Conservation (phyloP, 2,888 invertebrate genomes). For the Cephus rjabovi region DNA sequence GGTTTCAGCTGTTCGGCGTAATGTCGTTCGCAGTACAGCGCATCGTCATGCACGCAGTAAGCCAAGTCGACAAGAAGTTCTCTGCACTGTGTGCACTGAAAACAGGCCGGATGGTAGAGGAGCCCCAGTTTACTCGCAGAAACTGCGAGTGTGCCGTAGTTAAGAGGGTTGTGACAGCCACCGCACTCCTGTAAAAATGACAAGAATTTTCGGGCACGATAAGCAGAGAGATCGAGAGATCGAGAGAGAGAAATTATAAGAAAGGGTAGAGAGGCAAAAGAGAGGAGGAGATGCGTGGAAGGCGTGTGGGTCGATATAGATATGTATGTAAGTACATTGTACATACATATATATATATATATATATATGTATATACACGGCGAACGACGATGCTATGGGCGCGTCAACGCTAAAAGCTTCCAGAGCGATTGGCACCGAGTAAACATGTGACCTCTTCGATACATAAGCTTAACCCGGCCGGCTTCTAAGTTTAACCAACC, state of each 20-base stretch:
- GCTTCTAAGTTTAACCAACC: constrained; percentile 16
- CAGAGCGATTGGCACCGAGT: constrained; percentile 8
- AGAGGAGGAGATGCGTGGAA: too few relatives aligned
- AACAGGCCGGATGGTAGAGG: constrained; percentile 94
- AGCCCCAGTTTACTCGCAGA: constrained; percentile 85
- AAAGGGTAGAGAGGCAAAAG: not conserved
- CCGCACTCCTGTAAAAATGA: constrained; percentile 78
- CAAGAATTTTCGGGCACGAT: too few relatives aligned
- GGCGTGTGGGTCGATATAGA: too few relatives aligned
- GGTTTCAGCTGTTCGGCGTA: constrained; percentile 97
- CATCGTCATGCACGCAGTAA: constrained; percentile 92
- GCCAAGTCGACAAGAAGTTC: constrained; percentile 96
- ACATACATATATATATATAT: too few relatives aligned
- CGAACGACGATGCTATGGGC: not conserved
- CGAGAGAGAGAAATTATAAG: constrained; percentile 7
- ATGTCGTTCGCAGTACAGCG: constrained; percentile 93
- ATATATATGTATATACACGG: too few relatives aligned
- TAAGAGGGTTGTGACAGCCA: constrained; percentile 84
- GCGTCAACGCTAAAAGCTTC: constrained; percentile 15
- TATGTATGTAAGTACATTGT: too few relatives aligned
- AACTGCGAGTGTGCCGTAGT: constrained; percentile 85
- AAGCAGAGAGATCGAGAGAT: constrained; percentile 37
- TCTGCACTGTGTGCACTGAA: constrained; percentile 87
- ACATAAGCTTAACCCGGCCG: constrained; percentile 3
- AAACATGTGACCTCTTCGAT: constrained; percentile 20